These are phyloP conservation scores for Austrofundulus limnaeus DNA, from an alignment of 2,113 vertebrate genomes.

Conservation along the genomic window DNA sequence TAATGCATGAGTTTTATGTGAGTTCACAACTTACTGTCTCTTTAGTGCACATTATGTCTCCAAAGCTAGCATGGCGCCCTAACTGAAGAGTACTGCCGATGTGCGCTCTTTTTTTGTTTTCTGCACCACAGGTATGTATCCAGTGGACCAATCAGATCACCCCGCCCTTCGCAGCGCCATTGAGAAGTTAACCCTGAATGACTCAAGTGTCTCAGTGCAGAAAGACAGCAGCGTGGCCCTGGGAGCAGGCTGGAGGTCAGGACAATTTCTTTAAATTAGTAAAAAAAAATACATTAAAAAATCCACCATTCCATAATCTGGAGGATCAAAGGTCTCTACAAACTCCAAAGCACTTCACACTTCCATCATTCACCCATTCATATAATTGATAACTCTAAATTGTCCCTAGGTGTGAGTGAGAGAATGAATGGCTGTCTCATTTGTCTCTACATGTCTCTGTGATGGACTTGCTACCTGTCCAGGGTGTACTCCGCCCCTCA, in stretches of 20 bases:
- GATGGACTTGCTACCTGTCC: too few species aligned
- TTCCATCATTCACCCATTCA: too few species aligned
- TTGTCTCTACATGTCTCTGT: too few species aligned
- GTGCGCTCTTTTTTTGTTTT: conserved; percentile 7
- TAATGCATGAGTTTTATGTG: not conserved
- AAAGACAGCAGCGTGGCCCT: conserved; percentile 91
- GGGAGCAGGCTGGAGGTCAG: conserved; percentile 96
- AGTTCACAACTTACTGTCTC: not conserved
- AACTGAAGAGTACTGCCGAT: conserved; percentile 2
- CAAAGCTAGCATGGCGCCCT: conserved; percentile 11
- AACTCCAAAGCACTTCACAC: too few species aligned
- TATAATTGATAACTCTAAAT: too few species aligned
- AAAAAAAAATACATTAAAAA: conserved; percentile 22
- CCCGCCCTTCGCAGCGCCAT: conserved; percentile 88
- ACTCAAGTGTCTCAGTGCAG: conserved; percentile 92
- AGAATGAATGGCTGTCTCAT: too few species aligned
- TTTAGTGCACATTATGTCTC: not conserved
- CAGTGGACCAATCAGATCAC: conserved; percentile 93
- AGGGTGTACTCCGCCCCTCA: too few species aligned
- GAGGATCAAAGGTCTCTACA: too few species aligned
- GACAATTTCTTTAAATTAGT: not conserved
- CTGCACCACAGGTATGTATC: conserved; percentile 86
- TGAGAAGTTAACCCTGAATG: conserved; percentile 93
- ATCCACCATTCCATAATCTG: too few species aligned
- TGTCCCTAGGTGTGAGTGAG: too few species aligned